phyloP scores from a whole-genome alignment of 2,888 invertebrate genomes.

The Lasioglossum lativentre region DNA sequence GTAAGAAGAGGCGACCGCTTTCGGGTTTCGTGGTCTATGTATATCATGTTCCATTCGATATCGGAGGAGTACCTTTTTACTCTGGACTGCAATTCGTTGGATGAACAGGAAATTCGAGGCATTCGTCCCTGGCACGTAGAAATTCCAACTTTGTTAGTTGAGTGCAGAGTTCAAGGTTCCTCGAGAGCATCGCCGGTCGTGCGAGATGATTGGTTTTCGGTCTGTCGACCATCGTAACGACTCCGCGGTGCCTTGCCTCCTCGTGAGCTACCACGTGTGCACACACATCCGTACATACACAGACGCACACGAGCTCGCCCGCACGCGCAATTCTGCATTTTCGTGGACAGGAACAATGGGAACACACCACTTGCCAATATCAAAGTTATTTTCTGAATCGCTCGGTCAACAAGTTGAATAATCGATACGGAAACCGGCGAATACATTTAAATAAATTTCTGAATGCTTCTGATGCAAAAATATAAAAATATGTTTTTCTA shows the following conservation, averaged over 20 bases:
- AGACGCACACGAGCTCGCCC: too few species aligned
- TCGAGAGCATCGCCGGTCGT: conserved; percentile 58
- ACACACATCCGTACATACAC: not conserved
- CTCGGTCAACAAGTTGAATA: conserved; percentile 12
- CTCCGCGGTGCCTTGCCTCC: conserved; percentile 20
- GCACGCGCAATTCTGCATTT: conserved; percentile 32
- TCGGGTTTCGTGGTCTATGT: conserved; percentile 5
- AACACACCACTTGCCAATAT: not conserved
- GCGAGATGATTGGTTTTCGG: conserved; percentile 69
- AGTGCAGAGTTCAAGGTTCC: conserved; percentile 70
- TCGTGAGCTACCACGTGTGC: conserved; percentile 5
- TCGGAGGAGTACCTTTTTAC: conserved; percentile 23
- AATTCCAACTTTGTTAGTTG: conserved; percentile 45
- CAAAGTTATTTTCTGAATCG: conserved; percentile 18
- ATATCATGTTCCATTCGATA: conserved; percentile 27
- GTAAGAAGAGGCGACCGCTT: not conserved
- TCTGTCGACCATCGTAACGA: conserved; percentile 60
- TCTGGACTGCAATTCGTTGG: conserved; percentile 24
- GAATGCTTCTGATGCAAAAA: too few species aligned
- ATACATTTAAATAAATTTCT: not conserved
- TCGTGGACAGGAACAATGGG: not conserved
- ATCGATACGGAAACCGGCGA: conserved; percentile 5
- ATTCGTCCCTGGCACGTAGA: conserved; percentile 19
- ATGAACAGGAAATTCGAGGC: conserved; percentile 18
- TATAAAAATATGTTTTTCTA: too few species aligned